phyloP scores from a whole-genome alignment of 1,140 invertebrate species.

The Ceratina australensis region DNA sequence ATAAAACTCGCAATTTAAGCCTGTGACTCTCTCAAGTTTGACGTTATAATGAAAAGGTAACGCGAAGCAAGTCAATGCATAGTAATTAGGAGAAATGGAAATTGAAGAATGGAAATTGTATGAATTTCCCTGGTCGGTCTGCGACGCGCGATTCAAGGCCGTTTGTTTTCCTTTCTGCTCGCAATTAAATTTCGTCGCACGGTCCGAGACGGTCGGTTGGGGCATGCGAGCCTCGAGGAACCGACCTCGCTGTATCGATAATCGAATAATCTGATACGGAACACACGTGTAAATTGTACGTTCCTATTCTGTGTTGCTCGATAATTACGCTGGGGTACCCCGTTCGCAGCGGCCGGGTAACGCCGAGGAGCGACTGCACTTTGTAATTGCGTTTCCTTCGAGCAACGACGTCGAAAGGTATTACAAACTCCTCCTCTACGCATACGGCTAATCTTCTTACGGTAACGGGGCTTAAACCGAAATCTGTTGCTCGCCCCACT shows the following conservation, averaged over 20 bases:
- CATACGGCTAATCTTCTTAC: constrained; percentile 53
- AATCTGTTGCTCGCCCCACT: background rate
- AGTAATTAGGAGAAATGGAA: too few species aligned
- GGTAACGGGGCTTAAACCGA: constrained; percentile 24
- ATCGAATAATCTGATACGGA: constrained; percentile 43
- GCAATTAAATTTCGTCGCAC: too few species aligned
- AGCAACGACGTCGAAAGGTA: constrained; percentile 4
- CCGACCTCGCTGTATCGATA: constrained; percentile 13
- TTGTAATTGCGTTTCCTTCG: constrained; percentile 55
- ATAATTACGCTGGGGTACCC: constrained; percentile 36
- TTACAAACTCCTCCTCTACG: constrained; percentile 39
- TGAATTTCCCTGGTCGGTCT: too few species aligned
- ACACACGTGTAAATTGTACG: constrained; percentile 29
- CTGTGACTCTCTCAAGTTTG: too few species aligned
- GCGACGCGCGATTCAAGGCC: too few species aligned
- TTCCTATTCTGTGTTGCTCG: constrained; percentile 29
- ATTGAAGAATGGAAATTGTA: too few species aligned
- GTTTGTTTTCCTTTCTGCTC: too few species aligned
- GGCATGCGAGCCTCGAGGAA: too few species aligned
- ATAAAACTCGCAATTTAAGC: too few species aligned
- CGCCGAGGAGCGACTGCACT: constrained; percentile 23
- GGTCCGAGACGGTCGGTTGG: too few species aligned
- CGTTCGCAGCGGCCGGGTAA: constrained; percentile 23
- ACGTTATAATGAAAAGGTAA: too few species aligned
- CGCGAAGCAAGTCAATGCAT: too few species aligned